These are phyloP conservation scores for Laspeyria flexula DNA, from an alignment of 2,888 invertebrate genomes.

Conservation along the genomic window DNA sequence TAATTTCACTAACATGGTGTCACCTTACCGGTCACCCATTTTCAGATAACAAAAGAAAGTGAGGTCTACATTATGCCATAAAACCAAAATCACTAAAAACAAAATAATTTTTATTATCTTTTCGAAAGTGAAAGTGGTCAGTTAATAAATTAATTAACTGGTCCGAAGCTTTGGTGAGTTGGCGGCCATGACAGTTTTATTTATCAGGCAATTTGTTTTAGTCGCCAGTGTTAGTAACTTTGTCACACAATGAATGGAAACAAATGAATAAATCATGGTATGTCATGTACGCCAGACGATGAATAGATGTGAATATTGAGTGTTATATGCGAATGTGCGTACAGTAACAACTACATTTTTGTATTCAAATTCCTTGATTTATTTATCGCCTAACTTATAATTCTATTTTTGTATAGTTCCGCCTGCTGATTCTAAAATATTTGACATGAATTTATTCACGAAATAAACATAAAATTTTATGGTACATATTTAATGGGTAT, in stretches of 20 bases:
- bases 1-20: too few relatives aligned
- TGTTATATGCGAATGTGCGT: slow-evolving; percentile 41
- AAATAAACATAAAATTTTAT: too few relatives aligned
- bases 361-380: slow-evolving; percentile 17
- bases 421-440: neutral
- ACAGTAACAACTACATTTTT: slow-evolving; percentile 51
- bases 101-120: neutral
- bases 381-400: slow-evolving; percentile 3
- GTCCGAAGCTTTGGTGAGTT: slow-evolving; percentile 9
- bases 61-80: too few relatives aligned
- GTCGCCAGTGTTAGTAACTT: slow-evolving; percentile 35
- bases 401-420: neutral
- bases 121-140: neutral
- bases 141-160: slow-evolving; percentile 16
- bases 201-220: slow-evolving; percentile 38
- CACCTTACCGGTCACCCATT: too few relatives aligned
- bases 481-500: too few relatives aligned
- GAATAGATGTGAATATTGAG: slow-evolving; percentile 62
- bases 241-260: slow-evolving; percentile 49
- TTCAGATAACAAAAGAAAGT: too few relatives aligned
- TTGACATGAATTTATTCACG: too few relatives aligned
- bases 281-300: slow-evolving; percentile 47
- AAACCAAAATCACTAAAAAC: too few relatives aligned
- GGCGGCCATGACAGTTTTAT: slow-evolving; percentile 18
- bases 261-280: slow-evolving; percentile 64